Conservation (phyloP, 2,113 vertebrate species). For the Aspiorhynchus laticeps region DNA sequence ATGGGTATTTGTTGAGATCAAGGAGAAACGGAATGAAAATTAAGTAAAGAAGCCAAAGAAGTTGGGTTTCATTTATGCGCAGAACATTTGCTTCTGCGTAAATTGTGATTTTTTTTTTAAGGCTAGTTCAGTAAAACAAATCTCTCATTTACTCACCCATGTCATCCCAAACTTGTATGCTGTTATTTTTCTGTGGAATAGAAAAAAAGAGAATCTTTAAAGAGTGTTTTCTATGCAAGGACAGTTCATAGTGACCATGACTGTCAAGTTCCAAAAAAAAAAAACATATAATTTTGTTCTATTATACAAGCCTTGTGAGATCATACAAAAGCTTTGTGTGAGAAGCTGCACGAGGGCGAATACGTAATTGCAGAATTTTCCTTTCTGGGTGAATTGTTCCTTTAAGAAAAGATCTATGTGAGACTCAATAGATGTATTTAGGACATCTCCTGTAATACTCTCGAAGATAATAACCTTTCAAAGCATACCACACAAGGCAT, state of each 20-base stretch:
- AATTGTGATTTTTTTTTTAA: not conserved
- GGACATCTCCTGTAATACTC: not conserved
- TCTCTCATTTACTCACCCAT: not conserved
- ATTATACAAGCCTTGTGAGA: not conserved
- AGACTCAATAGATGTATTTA: constrained; percentile 34
- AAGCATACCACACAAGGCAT: constrained; percentile 28
- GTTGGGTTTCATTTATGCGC: not conserved
- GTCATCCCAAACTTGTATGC: not conserved
- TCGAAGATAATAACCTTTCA: constrained; percentile 7
- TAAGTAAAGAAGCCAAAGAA: not conserved
- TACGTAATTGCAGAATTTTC: not conserved
- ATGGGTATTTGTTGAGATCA: not conserved
- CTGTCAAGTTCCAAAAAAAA: not conserved
- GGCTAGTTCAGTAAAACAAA: not conserved
- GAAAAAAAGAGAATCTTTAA: constrained; percentile 1
- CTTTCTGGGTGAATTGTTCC: not conserved
- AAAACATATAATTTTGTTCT: not conserved
- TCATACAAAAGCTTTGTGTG: not conserved
- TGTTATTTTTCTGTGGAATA: not conserved
- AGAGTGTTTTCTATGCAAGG: not conserved
- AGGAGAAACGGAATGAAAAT: not conserved
- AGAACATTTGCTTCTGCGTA: not conserved
- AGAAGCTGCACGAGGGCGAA: not conserved
- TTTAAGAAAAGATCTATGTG: not conserved
- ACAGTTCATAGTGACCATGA: not conserved